Conservation (phyloP, 1,140 invertebrate species). For the Tetramorium alpestre region DNA sequence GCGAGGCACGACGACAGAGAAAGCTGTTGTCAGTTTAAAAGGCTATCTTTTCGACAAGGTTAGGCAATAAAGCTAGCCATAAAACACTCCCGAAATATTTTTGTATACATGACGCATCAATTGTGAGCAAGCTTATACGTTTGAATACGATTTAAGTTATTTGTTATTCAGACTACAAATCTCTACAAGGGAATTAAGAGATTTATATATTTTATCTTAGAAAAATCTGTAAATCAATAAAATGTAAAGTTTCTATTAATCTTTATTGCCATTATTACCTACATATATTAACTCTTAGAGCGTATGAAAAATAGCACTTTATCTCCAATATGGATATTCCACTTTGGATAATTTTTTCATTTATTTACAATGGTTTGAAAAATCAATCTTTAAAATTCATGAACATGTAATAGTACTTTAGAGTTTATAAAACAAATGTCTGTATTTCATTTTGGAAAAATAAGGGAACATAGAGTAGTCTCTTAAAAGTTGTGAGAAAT, state of each 20-base stretch:
- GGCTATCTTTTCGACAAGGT: not conserved
- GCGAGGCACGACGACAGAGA: slow-evolving; percentile 67
- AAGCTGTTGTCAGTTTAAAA: slow-evolving; percentile 59
- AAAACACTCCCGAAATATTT: slow-evolving; percentile 41
- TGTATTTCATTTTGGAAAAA: too few relatives aligned
- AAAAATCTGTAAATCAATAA: not conserved
- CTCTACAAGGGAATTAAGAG: not conserved
- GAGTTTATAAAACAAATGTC: too few relatives aligned
- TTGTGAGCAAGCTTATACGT: not conserved
- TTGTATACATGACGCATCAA: not conserved
- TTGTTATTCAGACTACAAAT: not conserved
- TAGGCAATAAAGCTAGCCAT: not conserved
- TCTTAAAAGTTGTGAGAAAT: too few relatives aligned
- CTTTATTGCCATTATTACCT: too few relatives aligned
- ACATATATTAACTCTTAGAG: too few relatives aligned
- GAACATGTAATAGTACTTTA: too few relatives aligned
- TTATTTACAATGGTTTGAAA: too few relatives aligned
- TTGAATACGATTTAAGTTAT: not conserved
- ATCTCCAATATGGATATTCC: too few relatives aligned
- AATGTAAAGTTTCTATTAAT: not conserved
- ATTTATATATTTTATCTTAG: not conserved
- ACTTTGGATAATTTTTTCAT: too few relatives aligned
- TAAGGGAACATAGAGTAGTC: too few relatives aligned
- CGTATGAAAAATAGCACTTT: too few relatives aligned
- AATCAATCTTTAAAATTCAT: too few relatives aligned